Conservation (phyloP, 2,113 vertebrate genomes). For the Pangasianodon hypophthalmus region DNA sequence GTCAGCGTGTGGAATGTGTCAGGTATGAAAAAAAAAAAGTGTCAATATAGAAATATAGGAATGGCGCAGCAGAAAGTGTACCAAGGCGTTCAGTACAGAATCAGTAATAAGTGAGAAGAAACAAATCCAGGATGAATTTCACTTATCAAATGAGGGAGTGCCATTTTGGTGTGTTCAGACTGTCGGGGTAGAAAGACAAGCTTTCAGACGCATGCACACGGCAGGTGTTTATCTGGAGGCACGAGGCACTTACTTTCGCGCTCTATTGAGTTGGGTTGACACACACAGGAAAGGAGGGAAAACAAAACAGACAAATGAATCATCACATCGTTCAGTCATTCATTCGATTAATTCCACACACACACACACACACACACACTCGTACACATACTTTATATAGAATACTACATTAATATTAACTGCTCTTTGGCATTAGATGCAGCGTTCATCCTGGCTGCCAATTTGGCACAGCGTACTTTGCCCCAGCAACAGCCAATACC, state of each 20-base stretch:
- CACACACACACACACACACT: constrained; percentile 25
- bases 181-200: constrained; percentile 85
- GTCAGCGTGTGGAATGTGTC: not conserved
- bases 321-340: constrained; percentile 68
- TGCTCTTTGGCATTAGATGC: constrained; percentile 22
- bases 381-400: constrained; percentile 14
- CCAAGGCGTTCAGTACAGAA: not conserved
- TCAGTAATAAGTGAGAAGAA: not conserved
- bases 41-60: not conserved
- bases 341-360: constrained; percentile 35
- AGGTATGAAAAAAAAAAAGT: not conserved
- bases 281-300: constrained; percentile 87
- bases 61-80: not conserved
- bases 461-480: constrained; percentile 28
- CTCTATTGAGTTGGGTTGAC: constrained; percentile 99
- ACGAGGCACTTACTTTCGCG: constrained; percentile 97
- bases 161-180: constrained; percentile 83
- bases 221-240: constrained; percentile 77
- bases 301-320: constrained; percentile 82
- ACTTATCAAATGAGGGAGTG: constrained; percentile 98
- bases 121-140: constrained; percentile 81
- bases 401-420: not conserved
- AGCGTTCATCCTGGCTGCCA: constrained; percentile 12
- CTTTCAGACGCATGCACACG: constrained; percentile 93
- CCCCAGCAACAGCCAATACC: constrained; percentile 22